Percentiles rank a stretch among this genome's conserved stretches.
These are phyloP conservation scores for Eulemur macaco DNA, from an alignment of 2,113 vertebrate species.

Conservation along the genomic window DNA sequence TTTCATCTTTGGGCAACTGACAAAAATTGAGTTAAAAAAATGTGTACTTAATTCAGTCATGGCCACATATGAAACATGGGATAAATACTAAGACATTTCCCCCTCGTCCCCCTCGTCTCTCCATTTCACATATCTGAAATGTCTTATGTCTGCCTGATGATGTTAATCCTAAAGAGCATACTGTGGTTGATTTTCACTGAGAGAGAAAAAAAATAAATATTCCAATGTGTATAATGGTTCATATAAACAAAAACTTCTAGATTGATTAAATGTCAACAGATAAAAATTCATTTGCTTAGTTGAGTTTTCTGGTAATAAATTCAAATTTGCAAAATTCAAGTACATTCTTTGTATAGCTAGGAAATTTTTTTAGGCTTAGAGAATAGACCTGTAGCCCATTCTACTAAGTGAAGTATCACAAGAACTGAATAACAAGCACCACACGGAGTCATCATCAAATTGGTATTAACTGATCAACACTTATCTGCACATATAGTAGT, in stretches of 20 bases:
- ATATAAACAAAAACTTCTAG: conserved; percentile 50
- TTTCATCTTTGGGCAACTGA: neutral
- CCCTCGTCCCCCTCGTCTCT: neutral
- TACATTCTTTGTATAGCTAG: neutral
- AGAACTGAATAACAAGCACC: too few species aligned
- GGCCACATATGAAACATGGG: neutral
- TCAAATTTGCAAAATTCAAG: conserved; percentile 21
- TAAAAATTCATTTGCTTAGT: conserved; percentile 34
- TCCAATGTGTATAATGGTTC: neutral
- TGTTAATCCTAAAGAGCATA: neutral
- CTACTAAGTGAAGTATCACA: too few species aligned
- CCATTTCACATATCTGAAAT: neutral
- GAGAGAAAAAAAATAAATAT: neutral
- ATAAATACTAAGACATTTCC: neutral
- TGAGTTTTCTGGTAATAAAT: conserved; percentile 3
- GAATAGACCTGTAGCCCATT: too few species aligned
- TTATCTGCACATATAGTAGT: too few species aligned
- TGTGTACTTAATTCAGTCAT: neutral
- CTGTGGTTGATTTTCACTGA: neutral
- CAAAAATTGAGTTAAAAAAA: conserved; percentile 3
- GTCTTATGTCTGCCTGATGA: neutral
- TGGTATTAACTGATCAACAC: too few species aligned
- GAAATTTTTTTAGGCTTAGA: neutral
- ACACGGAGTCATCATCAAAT: too few species aligned
- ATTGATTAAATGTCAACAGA: conserved; percentile 66